Base-by-base conservation (phyloP, 1,140 invertebrate genomes). In the Gryllus bimaculatus region DNA sequence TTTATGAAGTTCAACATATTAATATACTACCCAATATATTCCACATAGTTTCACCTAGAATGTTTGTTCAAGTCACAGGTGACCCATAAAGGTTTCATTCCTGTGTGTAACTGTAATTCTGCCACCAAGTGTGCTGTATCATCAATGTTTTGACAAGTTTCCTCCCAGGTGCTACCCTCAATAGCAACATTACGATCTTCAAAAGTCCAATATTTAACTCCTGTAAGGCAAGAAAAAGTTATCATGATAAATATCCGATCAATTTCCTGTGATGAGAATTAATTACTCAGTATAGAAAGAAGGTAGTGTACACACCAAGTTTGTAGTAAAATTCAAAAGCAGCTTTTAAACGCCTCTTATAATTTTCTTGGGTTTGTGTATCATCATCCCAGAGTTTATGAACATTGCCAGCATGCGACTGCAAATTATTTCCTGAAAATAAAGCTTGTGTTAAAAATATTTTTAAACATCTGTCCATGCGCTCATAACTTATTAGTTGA, bases 301-400 rank as follows among this genome's bases (percentile, higher is more conserved):
- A 73, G n/a, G 13, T 15, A 13, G 13, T 73, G 66, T 73, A 80
- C 80, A 39, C 82, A 80, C 88, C 88, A 48, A 92, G 86, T 84
- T 92, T 92, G 7, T 82, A 82, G 83, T 90, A 91, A 79, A 92
- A 88, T 78, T 92, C 91, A 84, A 91, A 92, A 7, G 87, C 88
- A 0, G 90, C 90, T 80, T 88, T 85, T n/a, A 92, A 82, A 77
- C 88, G 86, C 8, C 89, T 85, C 80, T 91, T 91, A 81, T 89
- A 88, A 82, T 89, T 90, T 77, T 89, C 90, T 80, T 91, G 78
- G 8, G 87, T 84, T 79, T 89, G 85, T 7, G 87, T 85, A 66
- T 86, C 86, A 83, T 91, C 90, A 83, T 91, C 89, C 90, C 90
- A 91, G 0, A 86, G 85, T 13, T 89, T 83, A 8, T 84, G 82